Conservation (phyloP, 1,140 invertebrate species). For the Littorina saxatilis region DNA sequence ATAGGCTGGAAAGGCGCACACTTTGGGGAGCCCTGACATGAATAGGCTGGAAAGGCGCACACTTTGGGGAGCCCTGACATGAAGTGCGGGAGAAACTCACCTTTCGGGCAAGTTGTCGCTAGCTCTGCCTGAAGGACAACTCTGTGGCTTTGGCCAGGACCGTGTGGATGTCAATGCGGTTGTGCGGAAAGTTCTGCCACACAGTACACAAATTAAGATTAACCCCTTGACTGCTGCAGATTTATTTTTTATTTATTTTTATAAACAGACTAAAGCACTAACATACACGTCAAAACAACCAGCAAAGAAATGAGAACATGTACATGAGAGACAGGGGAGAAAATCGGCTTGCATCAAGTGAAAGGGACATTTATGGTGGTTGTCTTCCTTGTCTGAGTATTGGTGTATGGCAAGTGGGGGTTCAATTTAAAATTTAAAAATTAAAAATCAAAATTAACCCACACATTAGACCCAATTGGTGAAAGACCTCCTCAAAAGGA, state of each 20-base stretch:
- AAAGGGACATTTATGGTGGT: neutral
- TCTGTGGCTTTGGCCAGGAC: slow-evolving; percentile 55
- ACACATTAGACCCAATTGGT: too few relatives aligned
- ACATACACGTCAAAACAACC: neutral
- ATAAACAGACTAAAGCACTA: neutral
- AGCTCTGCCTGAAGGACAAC: slow-evolving; percentile 30
- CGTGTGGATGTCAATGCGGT: slow-evolving; percentile 44
- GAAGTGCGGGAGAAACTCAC: too few relatives aligned
- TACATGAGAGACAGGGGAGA: neutral
- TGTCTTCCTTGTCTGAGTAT: too few relatives aligned
- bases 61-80: too few relatives aligned
- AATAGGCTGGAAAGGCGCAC: too few relatives aligned
- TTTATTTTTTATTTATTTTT: slow-evolving; percentile 3
- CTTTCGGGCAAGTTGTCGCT: neutral
- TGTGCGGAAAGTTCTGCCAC: slow-evolving; percentile 52
- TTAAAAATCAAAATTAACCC: too few relatives aligned
- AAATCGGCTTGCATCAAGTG: neutral
- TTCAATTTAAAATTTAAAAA: too few relatives aligned
- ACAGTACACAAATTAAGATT: neutral
- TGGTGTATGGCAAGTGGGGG: too few relatives aligned
- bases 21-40: too few relatives aligned
- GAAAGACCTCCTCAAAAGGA: too few relatives aligned
- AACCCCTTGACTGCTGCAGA: neutral
- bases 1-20: too few relatives aligned
- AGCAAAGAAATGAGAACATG: neutral